These are phyloP conservation scores for Pampus argenteus DNA, from an alignment of 2,797 vertebrate species.

Conservation along the genomic window DNA sequence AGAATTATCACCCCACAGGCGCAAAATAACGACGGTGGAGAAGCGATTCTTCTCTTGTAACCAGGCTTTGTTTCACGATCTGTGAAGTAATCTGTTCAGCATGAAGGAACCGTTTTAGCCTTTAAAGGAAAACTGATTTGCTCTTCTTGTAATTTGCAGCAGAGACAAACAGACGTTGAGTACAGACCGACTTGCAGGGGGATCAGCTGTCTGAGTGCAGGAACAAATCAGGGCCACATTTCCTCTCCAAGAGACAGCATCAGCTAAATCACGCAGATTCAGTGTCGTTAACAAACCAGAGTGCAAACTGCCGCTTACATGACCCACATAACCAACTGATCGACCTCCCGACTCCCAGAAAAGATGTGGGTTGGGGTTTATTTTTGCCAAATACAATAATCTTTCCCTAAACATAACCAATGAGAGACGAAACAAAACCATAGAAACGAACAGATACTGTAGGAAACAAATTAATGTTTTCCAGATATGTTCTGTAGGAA, in stretches of 20 bases:
- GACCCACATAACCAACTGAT: slow-evolving; percentile 29
- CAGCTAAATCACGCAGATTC: slow-evolving; percentile 54
- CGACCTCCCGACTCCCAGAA: slow-evolving; percentile 11
- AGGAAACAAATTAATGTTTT: too few relatives aligned
- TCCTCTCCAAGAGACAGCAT: slow-evolving; percentile 45
- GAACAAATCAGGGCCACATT: slow-evolving; percentile 48
- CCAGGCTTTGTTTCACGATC: background rate
- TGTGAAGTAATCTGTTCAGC: background rate
- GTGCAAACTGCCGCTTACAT: slow-evolving; percentile 19
- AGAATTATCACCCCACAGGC: slow-evolving; percentile 4
- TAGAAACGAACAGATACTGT: too few relatives aligned
- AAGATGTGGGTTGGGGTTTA: background rate
- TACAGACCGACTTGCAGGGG: slow-evolving; percentile 18
- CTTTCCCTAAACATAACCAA: too few relatives aligned
- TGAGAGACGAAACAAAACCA: too few relatives aligned
- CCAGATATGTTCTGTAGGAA: too few relatives aligned
- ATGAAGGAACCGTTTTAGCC: background rate
- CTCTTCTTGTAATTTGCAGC: background rate
- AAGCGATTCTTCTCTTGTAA: background rate
- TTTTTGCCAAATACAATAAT: too few relatives aligned
- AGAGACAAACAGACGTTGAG: slow-evolving; percentile 6
- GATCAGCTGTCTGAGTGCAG: slow-evolving; percentile 62
- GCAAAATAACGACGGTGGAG: background rate
- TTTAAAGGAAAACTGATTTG: background rate
- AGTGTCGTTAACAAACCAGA: slow-evolving; percentile 37